A percentile compares a stretch with the other conserved stretches of the same genome.
phyloP scores from a whole-genome alignment of 2,113 vertebrate genomes.

The Halcyon malimbica region DNA sequence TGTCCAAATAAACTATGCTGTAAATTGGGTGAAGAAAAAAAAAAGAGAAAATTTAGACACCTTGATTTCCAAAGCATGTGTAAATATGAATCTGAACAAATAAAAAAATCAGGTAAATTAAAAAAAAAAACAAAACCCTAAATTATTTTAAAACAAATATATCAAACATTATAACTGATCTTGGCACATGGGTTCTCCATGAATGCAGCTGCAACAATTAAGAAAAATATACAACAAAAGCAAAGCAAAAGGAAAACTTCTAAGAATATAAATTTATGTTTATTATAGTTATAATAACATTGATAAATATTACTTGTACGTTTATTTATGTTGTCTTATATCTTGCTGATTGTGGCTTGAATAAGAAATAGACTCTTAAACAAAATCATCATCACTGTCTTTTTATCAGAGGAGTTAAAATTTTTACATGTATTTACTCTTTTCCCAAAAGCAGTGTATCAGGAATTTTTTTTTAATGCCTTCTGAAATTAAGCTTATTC shows the following conservation, averaged over 20 bases:
- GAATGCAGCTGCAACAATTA: background rate
- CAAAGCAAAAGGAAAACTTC: background rate
- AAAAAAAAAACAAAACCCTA: background rate
- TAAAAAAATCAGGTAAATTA: background rate
- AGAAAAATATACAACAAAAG: background rate
- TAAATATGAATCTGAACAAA: background rate
- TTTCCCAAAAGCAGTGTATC: background rate
- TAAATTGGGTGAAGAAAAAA: background rate
- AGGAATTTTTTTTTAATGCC: background rate
- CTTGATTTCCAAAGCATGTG: background rate
- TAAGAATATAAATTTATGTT: background rate
- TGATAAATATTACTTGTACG: background rate
- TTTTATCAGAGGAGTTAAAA: background rate
- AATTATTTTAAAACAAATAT: background rate
- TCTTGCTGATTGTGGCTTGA: background rate
- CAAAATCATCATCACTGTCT: background rate
- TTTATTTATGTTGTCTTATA: background rate
- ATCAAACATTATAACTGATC: background rate
- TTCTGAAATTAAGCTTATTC: constrained; percentile 33
- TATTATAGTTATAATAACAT: background rate
- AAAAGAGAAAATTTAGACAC: background rate
- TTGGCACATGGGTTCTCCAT: background rate
- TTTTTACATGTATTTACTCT: background rate
- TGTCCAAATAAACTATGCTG: background rate
- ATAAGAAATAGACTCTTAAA: background rate